Evolutionary conservation across 2,888 invertebrate genomes (phyloP).

Genomic region (Sarcophaga variegata): DNA sequence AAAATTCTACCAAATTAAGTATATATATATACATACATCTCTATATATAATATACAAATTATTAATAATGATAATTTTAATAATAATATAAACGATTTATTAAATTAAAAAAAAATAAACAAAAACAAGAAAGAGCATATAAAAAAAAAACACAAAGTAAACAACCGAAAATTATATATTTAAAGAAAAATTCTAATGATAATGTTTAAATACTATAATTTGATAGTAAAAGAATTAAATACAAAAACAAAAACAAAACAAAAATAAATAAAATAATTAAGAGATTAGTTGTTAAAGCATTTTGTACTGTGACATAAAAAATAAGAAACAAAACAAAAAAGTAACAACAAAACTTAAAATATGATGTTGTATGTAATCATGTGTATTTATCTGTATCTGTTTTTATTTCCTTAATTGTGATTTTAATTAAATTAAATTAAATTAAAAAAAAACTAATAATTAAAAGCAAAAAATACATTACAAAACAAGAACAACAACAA

Average conservation of each 20-base stretch:
- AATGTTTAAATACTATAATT: slow-evolving; percentile 67
- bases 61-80: slow-evolving; percentile 9
- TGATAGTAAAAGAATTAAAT: slow-evolving; percentile 49
- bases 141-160: slow-evolving; percentile 43
- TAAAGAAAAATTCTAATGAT: slow-evolving; percentile 51
- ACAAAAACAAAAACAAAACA: slow-evolving; percentile 38
- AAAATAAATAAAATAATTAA: slow-evolving; percentile 61
- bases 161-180: slow-evolving; percentile 57
- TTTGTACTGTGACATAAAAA: slow-evolving; percentile 73
- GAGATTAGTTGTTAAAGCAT: slow-evolving; percentile 72
- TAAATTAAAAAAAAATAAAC: slow-evolving; percentile 7
- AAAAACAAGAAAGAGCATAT: background rate
- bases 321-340: slow-evolving; percentile 56
- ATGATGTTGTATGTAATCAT: slow-evolving; percentile 69
- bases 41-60: slow-evolving; percentile 47
- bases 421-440: slow-evolving; percentile 68
- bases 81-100: slow-evolving; percentile 63
- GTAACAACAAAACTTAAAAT: slow-evolving; percentile 62
- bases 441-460: slow-evolving; percentile 45
- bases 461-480: slow-evolving; percentile 32
- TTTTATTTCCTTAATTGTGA: slow-evolving; percentile 69
- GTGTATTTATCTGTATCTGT: slow-evolving; percentile 68
- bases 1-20: slow-evolving; percentile 60
- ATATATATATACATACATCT: slow-evolving; percentile 51
- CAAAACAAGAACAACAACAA: slow-evolving; percentile 42